Percentiles rank a stretch among this genome's conserved stretches.
phyloP scores from a whole-genome alignment of 2,113 vertebrate genomes.

The Laterallus jamaicensis region DNA sequence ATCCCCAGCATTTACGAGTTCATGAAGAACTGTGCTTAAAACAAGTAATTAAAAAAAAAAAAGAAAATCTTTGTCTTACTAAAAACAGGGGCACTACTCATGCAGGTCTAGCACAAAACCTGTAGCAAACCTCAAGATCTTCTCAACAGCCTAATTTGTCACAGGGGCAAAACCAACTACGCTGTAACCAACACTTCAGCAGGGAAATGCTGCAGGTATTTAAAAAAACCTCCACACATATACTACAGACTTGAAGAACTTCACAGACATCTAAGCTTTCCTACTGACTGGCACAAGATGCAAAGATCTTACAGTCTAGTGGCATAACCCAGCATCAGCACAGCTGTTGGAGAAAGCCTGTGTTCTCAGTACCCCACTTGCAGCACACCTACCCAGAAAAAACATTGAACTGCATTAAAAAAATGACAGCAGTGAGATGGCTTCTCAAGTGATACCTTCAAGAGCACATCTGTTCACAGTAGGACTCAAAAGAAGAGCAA shows the following conservation, averaged over 20 bases:
- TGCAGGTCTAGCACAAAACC: not conserved
- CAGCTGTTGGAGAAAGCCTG: not conserved
- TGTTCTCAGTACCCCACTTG: not conserved
- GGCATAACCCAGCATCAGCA: not conserved
- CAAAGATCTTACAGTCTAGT: not conserved
- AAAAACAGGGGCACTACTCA: not conserved
- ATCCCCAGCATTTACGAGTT: not conserved
- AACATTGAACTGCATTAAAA: not conserved
- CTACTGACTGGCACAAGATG: not conserved
- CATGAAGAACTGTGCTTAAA: not conserved
- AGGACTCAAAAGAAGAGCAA: not conserved
- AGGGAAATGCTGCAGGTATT: rapidly evolving
- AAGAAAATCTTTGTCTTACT: too few relatives aligned
- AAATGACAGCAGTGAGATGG: not conserved
- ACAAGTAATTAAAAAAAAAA: too few relatives aligned
- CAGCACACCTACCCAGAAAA: not conserved
- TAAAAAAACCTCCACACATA: not conserved
- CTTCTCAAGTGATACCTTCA: not conserved
- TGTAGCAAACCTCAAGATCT: not conserved
- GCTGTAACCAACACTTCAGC: not conserved
- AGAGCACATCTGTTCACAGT: not conserved
- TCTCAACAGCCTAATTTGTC: not conserved
- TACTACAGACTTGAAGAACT: not conserved
- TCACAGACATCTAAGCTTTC: not conserved
- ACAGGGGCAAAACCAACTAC: not conserved